Percentiles rank a stretch among this genome's conserved stretches.
phyloP scores from a whole-genome alignment of 2,797 vertebrate species.

The Peromyscus attwateri region DNA sequence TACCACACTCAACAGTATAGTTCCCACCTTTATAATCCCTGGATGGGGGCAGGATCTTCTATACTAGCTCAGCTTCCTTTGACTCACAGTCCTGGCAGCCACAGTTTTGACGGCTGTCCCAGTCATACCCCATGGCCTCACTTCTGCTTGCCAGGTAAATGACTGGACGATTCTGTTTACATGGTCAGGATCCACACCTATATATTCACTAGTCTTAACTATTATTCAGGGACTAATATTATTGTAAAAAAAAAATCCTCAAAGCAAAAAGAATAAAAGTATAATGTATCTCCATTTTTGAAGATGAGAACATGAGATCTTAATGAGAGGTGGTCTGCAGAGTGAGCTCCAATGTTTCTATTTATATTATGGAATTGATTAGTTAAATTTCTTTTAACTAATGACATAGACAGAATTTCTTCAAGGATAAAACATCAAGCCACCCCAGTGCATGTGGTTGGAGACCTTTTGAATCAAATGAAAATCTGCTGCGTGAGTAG shows the following conservation, averaged over 20 bases:
- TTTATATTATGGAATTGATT: constrained; percentile 26
- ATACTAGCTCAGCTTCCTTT: neutral
- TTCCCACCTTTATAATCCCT: neutral
- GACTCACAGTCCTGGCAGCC: neutral
- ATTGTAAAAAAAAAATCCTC: constrained; percentile 49
- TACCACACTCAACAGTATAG: neutral
- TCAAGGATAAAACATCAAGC: neutral
- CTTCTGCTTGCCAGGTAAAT: neutral
- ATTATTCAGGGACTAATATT: neutral
- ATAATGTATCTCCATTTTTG: constrained; percentile 31
- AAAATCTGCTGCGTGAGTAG: constrained; percentile 33
- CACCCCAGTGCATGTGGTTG: neutral
- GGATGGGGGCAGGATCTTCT: neutral
- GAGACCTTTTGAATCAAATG: constrained; percentile 41
- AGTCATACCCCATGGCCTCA: neutral
- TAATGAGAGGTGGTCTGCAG: neutral
- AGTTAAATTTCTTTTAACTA: neutral
- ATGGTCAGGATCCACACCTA: neutral
- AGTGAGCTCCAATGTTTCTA: constrained; percentile 18
- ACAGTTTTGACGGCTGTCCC: neutral
- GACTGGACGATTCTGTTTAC: neutral
- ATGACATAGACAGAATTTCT: neutral
- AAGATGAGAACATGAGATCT: constrained; percentile 4
- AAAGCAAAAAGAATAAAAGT: constrained; percentile 34
- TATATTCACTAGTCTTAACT: neutral